These are phyloP conservation scores for Lamellibrachia columna DNA, from an alignment of 2,888 invertebrate species.

Conservation along the genomic window DNA sequence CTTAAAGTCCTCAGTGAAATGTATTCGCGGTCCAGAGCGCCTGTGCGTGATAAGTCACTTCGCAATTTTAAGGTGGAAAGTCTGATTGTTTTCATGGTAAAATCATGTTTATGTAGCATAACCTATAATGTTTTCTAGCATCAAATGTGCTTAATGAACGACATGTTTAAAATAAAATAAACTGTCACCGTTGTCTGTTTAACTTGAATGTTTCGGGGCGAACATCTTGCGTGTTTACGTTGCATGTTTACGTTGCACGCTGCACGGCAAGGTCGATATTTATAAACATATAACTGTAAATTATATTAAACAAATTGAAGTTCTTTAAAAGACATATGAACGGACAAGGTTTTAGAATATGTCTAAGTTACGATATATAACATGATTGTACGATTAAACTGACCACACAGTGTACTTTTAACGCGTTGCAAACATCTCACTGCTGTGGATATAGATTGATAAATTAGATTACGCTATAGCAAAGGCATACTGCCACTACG, in stretches of 20 bases:
- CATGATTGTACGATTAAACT: too few relatives aligned
- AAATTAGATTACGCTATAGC: neutral
- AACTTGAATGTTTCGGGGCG: neutral
- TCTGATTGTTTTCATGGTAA: neutral
- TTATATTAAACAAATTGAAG: too few relatives aligned
- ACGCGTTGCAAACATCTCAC: too few relatives aligned
- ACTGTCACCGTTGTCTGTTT: neutral
- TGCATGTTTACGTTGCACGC: too few relatives aligned
- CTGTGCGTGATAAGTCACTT: neutral
- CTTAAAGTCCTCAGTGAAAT: neutral
- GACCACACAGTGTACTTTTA: too few relatives aligned
- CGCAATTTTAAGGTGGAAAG: neutral
- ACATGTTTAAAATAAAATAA: neutral
- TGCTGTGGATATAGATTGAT: too few relatives aligned
- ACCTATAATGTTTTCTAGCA: neutral
- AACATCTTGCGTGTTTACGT: neutral
- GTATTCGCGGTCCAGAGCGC: neutral
- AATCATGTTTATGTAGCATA: neutral
- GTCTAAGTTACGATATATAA: too few relatives aligned
- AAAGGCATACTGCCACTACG: neutral
- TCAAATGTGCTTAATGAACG: neutral
- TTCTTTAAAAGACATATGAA: too few relatives aligned
- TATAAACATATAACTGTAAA: too few relatives aligned
- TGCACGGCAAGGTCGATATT: too few relatives aligned
- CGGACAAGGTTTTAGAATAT: too few relatives aligned